Evolutionary conservation across 2,888 invertebrate species (phyloP), one percentile per base, ranked within the genome.

Genomic region (Rhimphoctona megacephalus): DNA sequence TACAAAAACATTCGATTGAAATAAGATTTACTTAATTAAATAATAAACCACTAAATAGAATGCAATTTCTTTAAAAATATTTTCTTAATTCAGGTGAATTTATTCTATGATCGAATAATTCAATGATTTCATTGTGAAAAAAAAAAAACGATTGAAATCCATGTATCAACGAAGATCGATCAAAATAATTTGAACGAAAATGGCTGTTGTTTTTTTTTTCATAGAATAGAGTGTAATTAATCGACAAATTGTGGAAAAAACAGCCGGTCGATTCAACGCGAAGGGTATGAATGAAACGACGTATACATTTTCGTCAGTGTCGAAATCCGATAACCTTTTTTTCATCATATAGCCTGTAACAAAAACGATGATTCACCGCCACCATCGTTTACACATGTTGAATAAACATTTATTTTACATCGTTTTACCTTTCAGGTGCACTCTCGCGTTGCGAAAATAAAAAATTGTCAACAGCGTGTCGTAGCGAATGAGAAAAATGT

Each of bases 281-380:
- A 52, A 52, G 52, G n/a, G n/a, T 14, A 52, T n/a, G 52, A 72
- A 1, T 17, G 52, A 19, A 3, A 25, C 30, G 25, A 46, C 25
- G 69, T 61, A 61, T n/a, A 52, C 72, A 52, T 52, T 57, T 74
- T 74, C 39, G 57, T 39, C 25, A 57, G 36, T 57, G 14, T 74
- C 39, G 33, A 76, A 76, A 36, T 14, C 61, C 76, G n/a, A 64
- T 76, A 39, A 46, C 11, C n/a, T n/a, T 64, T 46, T 46, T 76
- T 76, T 43, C 64, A 22, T 25, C 43, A 2, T 1, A 61, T 4
- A 61, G 61, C 22, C 4, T 64, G 76, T 19, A 46, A 39, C 17
- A 46, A 64, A 76, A 76, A 76, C 61, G n/a, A 76, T 64, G 36
- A 76, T 76, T 76, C 61, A 64, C 33, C 43, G 61, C 43, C 33